Evolutionary conservation across 2,113 vertebrate species (phyloP).

Genomic region (Macaca nemestrina): DNA sequence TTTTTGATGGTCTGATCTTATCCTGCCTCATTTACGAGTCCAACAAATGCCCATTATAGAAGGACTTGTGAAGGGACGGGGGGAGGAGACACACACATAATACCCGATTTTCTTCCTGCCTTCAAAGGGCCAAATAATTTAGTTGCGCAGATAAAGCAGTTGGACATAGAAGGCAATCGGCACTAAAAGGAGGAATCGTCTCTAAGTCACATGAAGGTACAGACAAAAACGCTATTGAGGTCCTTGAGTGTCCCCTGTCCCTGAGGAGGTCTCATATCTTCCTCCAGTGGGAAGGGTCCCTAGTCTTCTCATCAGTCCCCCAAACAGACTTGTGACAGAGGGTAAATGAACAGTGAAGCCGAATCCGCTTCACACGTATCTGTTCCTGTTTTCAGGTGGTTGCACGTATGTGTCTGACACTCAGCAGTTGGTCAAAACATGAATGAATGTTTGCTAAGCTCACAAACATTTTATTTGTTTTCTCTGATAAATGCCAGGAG

Average conservation of each 20-base stretch:
- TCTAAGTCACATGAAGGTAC: background rate
- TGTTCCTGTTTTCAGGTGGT: background rate
- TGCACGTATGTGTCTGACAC: background rate
- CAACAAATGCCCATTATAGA: constrained; percentile 50
- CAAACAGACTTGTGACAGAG: background rate
- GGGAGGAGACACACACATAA: background rate
- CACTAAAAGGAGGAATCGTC: background rate
- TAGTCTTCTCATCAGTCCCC: background rate
- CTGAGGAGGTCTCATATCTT: background rate
- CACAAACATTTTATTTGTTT: background rate
- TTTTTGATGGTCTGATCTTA: constrained; percentile 30
- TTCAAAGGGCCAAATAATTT: background rate
- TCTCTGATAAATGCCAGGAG: background rate
- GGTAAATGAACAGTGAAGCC: background rate
- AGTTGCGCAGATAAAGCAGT: constrained; percentile 9
- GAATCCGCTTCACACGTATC: background rate
- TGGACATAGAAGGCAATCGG: background rate
- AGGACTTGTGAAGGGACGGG: background rate
- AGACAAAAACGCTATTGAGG: background rate
- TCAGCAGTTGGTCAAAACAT: background rate
- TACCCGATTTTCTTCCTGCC: background rate
- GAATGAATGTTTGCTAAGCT: background rate
- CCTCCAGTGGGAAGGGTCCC: background rate
- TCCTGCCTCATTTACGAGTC: constrained; percentile 9
- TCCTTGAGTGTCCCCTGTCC: background rate